Base-by-base conservation (phyloP, 1,140 invertebrate species). In the Zaprionus africanus region DNA sequence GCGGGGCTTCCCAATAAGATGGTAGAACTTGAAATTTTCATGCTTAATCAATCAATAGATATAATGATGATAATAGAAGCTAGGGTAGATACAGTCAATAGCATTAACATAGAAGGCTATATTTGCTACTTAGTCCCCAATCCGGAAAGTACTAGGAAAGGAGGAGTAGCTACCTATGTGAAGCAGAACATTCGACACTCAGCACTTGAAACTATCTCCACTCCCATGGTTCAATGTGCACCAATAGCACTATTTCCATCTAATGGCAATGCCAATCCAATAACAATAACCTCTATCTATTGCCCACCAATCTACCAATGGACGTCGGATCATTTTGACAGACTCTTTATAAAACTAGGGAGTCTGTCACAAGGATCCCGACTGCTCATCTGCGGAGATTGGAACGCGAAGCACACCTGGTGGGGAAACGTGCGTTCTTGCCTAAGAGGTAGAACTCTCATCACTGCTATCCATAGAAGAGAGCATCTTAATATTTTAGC, bases 41-140 rank as follows among this genome's bases (percentile, higher is more conserved):
- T 65, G 19, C 49, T n/a, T 1, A 15, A 15, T 1, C 46, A 65
- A 1, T 2, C 1, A 54, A 56, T 65, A 5, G 63, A 65, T 19
- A 54, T 54, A 2, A 65, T 65, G 63, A 26, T 65, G 31, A n/a
- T 65, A 2, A 26, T 38, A 15, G 63, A 65, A 24, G 13, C 31
- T n/a, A 22, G 63, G 15, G 13, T 54, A 0, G 7, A 13, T 2
- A 5, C 63, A 49, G 17, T 13, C 24, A 62, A 13, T 5, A 28
- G 19, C 12, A 17, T 62, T 2, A n/a, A 34, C 13, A 65, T 65
- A 6, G 6, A 54, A 4, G 49, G 49, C 3, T 65, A 65, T 46
- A 15, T 15, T 5, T 38, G 13, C 5, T 46, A 24, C 19, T 7
- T 62, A 43, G n/a, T n/a, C 7, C 2, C 19, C 19, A 41, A 62